These are phyloP conservation scores for Hystrix cristata DNA, from an alignment of 2,113 vertebrate species.

Conservation along the genomic window DNA sequence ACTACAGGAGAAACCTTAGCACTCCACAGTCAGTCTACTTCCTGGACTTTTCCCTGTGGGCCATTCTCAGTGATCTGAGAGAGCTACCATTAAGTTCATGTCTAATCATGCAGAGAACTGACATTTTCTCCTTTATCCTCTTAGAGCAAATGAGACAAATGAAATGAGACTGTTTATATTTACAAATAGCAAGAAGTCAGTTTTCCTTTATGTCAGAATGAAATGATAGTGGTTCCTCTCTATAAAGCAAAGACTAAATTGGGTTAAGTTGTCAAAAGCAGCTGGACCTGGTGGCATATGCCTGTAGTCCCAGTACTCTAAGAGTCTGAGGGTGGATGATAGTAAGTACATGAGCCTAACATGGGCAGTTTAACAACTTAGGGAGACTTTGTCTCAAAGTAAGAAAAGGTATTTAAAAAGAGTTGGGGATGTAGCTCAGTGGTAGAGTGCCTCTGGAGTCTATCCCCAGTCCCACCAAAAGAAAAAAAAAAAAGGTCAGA, in stretches of 20 bases:
- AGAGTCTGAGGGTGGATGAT: not conserved
- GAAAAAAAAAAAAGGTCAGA: too few species aligned
- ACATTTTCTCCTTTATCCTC: not conserved
- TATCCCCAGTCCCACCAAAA: not conserved
- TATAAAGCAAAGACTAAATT: conserved; percentile 3
- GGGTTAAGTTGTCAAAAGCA: not conserved
- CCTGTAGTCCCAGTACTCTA: not conserved
- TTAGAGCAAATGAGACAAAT: conserved; percentile 13
- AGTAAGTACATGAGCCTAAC: not conserved
- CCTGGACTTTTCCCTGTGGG: not conserved
- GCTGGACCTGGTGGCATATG: not conserved
- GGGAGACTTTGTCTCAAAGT: too few species aligned
- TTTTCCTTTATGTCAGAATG: not conserved
- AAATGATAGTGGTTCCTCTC: not conserved
- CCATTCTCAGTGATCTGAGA: not conserved
- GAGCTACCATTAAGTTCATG: not conserved
- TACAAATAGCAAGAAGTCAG: not conserved
- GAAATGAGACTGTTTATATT: not conserved
- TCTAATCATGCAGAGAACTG: not conserved
- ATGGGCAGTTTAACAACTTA: not conserved
- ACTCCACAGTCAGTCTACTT: not conserved
- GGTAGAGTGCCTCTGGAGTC: not conserved
- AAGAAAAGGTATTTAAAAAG: too few species aligned
- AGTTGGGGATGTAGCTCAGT: too few species aligned
- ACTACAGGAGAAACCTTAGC: not conserved